phyloP scores from a whole-genome alignment of 2,888 invertebrate genomes.

The Conus canariensis region DNA sequence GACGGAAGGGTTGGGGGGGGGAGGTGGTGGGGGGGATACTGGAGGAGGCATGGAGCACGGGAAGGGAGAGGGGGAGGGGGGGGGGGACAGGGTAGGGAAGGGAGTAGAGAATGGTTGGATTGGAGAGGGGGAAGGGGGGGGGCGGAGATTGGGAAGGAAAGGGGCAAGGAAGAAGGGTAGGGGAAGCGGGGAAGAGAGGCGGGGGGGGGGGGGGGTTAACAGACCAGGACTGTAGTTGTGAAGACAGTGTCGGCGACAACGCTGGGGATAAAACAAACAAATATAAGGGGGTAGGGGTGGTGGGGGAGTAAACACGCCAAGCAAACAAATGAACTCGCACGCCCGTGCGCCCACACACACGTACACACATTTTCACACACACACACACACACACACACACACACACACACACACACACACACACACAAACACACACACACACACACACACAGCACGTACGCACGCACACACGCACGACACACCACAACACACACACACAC shows the following conservation, averaged over 20 bases:
- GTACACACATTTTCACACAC: neutral
- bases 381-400: neutral
- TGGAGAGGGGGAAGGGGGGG: neutral
- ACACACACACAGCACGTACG: neutral
- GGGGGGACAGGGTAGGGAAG: neutral
- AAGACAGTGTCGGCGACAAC: too few species aligned
- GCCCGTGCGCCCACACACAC: neutral
- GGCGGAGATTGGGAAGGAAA: neutral
- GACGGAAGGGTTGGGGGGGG: neutral
- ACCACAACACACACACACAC: slow-evolving; percentile 16
- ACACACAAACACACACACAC: neutral
- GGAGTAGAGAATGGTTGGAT: too few species aligned
- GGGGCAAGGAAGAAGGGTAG: neutral
- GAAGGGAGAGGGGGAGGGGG: neutral
- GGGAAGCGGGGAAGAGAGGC: neutral
- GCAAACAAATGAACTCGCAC: neutral
- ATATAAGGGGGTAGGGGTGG: neutral
- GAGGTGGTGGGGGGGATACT: neutral
- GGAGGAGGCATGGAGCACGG: neutral
- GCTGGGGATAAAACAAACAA: too few species aligned
- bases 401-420: neutral
- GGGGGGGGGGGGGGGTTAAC: neutral
- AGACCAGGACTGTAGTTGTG: too few species aligned
- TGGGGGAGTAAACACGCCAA: neutral
- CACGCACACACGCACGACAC: too few species aligned